phyloP scores from a whole-genome alignment of 2,888 invertebrate species.

The Callinectes sapidus region DNA sequence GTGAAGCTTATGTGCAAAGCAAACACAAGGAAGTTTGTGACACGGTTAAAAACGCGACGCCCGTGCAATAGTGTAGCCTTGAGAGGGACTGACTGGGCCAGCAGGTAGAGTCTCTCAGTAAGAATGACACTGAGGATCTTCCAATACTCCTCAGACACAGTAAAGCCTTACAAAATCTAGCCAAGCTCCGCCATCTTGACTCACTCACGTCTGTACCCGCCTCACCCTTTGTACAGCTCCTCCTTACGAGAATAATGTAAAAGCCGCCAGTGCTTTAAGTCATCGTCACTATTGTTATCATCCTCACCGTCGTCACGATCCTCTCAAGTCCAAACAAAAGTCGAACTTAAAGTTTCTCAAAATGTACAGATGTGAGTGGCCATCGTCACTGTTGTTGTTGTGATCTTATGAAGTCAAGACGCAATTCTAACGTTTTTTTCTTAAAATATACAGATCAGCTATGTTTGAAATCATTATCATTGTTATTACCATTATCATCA shows the following conservation, averaged over 20 bases:
- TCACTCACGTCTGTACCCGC: background rate
- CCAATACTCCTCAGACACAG: background rate
- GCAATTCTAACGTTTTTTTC: too few species aligned
- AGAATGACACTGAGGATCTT: background rate
- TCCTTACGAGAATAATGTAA: background rate
- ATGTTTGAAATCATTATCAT: too few species aligned
- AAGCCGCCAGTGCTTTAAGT: too few species aligned
- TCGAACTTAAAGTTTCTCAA: too few species aligned
- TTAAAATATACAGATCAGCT: too few species aligned
- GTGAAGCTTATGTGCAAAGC: background rate
- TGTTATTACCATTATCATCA: too few species aligned
- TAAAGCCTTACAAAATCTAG: slow-evolving; percentile 30
- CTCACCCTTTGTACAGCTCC: background rate
- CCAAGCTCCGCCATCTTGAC: slow-evolving; percentile 1
- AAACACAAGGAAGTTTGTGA: background rate
- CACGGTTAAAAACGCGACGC: background rate
- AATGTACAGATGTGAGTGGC: too few species aligned
- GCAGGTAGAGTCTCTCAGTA: background rate
- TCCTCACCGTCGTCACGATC: background rate
- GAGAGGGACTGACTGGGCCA: too few species aligned
- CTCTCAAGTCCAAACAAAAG: too few species aligned
- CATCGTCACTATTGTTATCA: too few species aligned
- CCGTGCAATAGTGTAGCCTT: background rate
- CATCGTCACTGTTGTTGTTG: too few species aligned
- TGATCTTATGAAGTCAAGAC: too few species aligned